phyloP scores from a whole-genome alignment of 2,797 vertebrate species.

The Danio kyathit region DNA sequence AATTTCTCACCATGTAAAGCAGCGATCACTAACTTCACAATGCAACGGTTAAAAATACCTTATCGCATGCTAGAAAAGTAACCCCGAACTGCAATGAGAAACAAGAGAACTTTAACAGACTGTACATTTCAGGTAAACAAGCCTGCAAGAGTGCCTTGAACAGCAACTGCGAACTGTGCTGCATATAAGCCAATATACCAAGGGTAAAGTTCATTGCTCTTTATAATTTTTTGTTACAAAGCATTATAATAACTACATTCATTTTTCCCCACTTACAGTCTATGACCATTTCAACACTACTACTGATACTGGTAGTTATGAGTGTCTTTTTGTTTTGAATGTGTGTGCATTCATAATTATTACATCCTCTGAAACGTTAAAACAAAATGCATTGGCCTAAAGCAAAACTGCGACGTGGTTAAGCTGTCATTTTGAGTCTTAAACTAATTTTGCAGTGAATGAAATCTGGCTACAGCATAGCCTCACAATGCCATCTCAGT shows the following conservation, averaged over 20 bases:
- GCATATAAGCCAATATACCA: constrained; percentile 4
- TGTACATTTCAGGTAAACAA: constrained; percentile 72
- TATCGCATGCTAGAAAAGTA: constrained; percentile 68
- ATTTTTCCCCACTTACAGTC: background rate
- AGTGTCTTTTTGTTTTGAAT: background rate
- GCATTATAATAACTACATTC: background rate
- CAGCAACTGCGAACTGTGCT: constrained; percentile 57
- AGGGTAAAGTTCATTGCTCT: constrained; percentile 26
- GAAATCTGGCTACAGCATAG: background rate
- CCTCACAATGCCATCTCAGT: background rate
- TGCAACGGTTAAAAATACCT: constrained; percentile 65
- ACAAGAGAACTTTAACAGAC: constrained; percentile 71
- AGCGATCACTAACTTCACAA: constrained; percentile 58
- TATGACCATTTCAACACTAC: constrained; percentile 3
- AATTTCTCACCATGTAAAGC: constrained; percentile 73
- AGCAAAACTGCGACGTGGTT: background rate
- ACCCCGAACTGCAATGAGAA: constrained; percentile 69
- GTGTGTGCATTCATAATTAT: background rate
- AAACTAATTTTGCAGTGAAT: background rate
- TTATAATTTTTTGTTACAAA: background rate
- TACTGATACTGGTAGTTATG: background rate
- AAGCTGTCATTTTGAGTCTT: background rate
- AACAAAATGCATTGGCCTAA: background rate
- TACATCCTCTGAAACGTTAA: background rate
- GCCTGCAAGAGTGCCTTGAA: constrained; percentile 81